Evolutionary conservation across 1,140 invertebrate genomes (phyloP).

Genomic region (Brachionus angularis): DNA sequence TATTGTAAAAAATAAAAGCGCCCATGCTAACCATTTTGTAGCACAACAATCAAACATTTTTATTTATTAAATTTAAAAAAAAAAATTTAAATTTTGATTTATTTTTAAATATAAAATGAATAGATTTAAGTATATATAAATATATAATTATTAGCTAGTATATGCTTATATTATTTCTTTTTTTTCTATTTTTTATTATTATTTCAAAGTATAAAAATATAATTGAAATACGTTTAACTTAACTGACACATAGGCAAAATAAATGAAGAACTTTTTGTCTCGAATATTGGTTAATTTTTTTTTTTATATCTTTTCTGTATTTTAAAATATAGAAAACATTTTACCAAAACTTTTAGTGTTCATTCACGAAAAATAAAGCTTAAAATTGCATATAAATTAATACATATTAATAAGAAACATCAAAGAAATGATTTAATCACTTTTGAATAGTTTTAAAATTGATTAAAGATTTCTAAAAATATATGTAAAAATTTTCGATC

Average conservation of each 20-base stretch:
- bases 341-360: neutral
- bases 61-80: neutral
- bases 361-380: no score
- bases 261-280: neutral
- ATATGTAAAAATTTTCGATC: no score
- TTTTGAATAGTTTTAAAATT: no score
- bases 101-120: no score
- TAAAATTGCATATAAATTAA: no score
- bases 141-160: neutral
- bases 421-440: no score
- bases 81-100: no score
- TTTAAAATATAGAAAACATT: neutral
- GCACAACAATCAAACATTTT: conserved; percentile 5
- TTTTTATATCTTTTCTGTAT: conserved; percentile 7
- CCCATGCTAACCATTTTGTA: neutral
- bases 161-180: neutral
- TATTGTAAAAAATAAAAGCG: neutral
- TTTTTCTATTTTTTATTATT: neutral
- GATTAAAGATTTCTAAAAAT: no score
- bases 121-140: no score
- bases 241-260: conserved; percentile 37
- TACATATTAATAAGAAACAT: no score
- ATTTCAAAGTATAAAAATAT: no score
- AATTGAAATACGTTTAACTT: no score
- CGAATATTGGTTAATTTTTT: conserved; percentile 24